A percentile compares a stretch with the other conserved stretches of the same genome.
These are phyloP conservation scores for Oreortyx pictus DNA, from an alignment of 2,797 vertebrate species.

Conservation along the genomic window DNA sequence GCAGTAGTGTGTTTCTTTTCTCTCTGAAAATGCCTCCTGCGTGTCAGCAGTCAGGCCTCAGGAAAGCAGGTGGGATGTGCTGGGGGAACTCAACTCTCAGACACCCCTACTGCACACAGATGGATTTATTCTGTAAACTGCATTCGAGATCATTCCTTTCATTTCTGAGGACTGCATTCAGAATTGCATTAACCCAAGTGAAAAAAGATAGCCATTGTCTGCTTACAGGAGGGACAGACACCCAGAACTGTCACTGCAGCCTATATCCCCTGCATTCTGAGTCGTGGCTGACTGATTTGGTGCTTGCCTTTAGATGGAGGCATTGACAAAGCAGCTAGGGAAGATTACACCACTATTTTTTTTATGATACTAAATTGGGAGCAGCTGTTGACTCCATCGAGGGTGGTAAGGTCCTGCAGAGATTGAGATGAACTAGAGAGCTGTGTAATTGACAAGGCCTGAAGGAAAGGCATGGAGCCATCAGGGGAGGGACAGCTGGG, in stretches of 20 bases:
- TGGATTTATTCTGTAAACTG: not conserved
- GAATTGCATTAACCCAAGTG: not conserved
- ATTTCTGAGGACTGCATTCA: not conserved
- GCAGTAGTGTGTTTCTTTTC: not conserved
- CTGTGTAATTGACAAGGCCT: too few species aligned
- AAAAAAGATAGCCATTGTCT: not conserved
- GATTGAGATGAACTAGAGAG: too few species aligned
- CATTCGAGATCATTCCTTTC: accelerated
- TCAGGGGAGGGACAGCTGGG: too few species aligned
- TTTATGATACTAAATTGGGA: too few species aligned
- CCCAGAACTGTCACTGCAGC: not conserved
- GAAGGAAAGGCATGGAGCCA: too few species aligned
- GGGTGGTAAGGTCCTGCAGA: too few species aligned
- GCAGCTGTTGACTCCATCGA: too few species aligned
- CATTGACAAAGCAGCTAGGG: not conserved
- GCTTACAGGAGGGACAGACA: not conserved
- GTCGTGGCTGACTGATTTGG: not conserved
- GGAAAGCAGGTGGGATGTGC: not conserved
- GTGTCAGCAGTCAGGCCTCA: not conserved
- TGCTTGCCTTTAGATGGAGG: not conserved
- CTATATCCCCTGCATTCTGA: not conserved
- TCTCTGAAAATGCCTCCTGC: not conserved
- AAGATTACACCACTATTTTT: not conserved
- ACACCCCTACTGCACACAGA: not conserved
- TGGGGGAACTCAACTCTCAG: not conserved